A percentile compares a stretch with the other conserved stretches of the same genome.
phyloP scores from a whole-genome alignment of 2,888 invertebrate species.

The Pemphredon lugubris region DNA sequence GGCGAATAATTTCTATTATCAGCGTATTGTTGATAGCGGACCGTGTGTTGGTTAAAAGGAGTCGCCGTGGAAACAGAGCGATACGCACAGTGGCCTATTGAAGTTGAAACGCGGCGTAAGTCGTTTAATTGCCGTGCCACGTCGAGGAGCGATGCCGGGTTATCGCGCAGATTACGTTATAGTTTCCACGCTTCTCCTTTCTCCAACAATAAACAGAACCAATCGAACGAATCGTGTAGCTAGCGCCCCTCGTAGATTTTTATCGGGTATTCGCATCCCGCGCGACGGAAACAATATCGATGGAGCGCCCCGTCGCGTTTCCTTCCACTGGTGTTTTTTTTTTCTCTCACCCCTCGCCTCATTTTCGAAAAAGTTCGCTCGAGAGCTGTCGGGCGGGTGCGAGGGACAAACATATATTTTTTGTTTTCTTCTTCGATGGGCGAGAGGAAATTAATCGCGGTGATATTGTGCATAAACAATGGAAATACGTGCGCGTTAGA shows the following conservation, averaged over 20 bases:
- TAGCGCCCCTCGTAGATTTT: conserved; percentile 1
- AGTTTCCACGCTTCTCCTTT: conserved; percentile 25
- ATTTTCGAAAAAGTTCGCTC: too few species aligned
- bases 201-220: conserved; percentile 25
- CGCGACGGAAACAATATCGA: not conserved
- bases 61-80: conserved; percentile 1
- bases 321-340: not conserved
- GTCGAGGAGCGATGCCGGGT: conserved; percentile 11
- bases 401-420: too few species aligned
- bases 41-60: conserved; percentile 6
- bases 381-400: too few species aligned
- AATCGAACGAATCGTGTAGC: conserved; percentile 16
- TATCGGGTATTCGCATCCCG: conserved; percentile 4
- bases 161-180: conserved; percentile 32
- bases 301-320: not conserved
- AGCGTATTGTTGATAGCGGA: not conserved
- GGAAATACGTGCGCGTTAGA: too few species aligned
- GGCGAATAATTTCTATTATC: not conserved
- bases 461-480: too few species aligned
- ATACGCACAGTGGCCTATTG: not conserved
- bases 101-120: not conserved
- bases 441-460: too few species aligned
- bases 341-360: not conserved
- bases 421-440: too few species aligned
- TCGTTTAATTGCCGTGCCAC: conserved; percentile 18